Base-by-base conservation (phyloP, 2,797 vertebrate genomes). In the Eidolon dupreanum region DNA sequence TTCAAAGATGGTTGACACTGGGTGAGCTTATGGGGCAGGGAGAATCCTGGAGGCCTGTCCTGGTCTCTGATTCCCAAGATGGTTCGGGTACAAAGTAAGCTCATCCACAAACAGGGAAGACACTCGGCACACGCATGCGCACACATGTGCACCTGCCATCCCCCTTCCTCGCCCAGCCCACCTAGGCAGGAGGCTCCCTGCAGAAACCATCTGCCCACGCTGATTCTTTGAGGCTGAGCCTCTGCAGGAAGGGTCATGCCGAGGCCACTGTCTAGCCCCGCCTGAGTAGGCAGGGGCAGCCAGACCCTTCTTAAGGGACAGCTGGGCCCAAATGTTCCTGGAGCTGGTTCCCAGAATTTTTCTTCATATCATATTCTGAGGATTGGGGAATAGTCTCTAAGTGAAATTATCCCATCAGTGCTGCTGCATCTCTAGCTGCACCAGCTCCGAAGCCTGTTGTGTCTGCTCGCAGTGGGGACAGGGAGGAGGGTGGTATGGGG, bases 301-400 rank as follows among this genome's bases (percentile, higher is more conserved):
- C 65, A 79, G 79, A 63, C 84, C 77, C 81, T 86, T 93, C 90
- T 74, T 36, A 0, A 28, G 78, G 77, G 55, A 89, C 68, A 95
- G 71, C 94, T 88, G 66, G 81, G 49, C 75, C 36, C 5, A 2
- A 61, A 65, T 79, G 74, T 78, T 94, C 77, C 75, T 36, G 41
- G 75, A 38, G 41, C 93, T 70, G 33, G n/a, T 86, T 95, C 86
- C 81, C 38, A 70, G 86, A 75, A 70, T 78, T 66, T 84, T 75
- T 74, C 84, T 95, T 88, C 53, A 33, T 49, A 66, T 95, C 83
- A 38, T 38, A 6, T 90, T 95, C 83, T 93, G 84, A 90, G 92
- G 73, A 88, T 93, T 96, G 94, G 5, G 59, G 82, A 93, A 95
- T 55, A 95, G 95, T 94, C 96, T 97, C 31, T 93, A 91, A 98